Evolutionary conservation across 2,113 vertebrate species (phyloP).

Genomic region (Larimichthys polyactis): DNA sequence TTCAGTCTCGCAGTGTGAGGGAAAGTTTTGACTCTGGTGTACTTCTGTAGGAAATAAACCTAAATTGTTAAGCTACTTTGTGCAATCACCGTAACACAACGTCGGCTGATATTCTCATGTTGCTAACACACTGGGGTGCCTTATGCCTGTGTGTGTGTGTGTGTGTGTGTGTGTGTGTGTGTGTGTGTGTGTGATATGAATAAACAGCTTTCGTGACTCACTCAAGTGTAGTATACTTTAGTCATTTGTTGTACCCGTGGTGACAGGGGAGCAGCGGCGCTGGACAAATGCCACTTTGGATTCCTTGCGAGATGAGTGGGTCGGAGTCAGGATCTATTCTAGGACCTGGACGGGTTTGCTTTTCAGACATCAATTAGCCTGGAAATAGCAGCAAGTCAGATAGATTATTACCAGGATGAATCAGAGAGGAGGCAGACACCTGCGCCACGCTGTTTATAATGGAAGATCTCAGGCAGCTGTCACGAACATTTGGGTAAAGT

Average conservation of each 20-base stretch:
- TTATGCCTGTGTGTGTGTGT: conserved; percentile 6
- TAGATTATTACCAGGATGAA: conserved; percentile 72
- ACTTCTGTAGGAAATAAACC: neutral
- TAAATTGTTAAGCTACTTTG: neutral
- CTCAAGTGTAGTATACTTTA: conserved; percentile 21
- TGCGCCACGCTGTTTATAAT: conserved; percentile 63
- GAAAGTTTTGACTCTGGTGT: neutral
- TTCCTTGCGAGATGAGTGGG: conserved; percentile 65
- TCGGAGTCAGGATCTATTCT: conserved; percentile 72
- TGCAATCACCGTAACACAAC: conserved; percentile 10
- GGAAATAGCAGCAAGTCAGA: conserved; percentile 77
- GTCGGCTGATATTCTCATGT: conserved; percentile 15
- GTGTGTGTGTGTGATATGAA: conserved; percentile 31
- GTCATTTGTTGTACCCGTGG: conserved; percentile 9
- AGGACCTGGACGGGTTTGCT: conserved; percentile 58
- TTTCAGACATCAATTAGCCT: conserved; percentile 81
- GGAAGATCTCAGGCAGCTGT: conserved; percentile 63
- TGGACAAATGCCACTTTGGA: conserved; percentile 70
- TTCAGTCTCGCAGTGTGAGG: conserved; percentile 35
- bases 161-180: conserved; percentile 14
- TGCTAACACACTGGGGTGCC: neutral
- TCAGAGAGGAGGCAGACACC: conserved; percentile 73
- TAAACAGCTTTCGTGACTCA: conserved; percentile 38
- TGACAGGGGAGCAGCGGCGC: conserved; percentile 41
- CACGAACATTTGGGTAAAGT: conserved; percentile 50